Conservation (phyloP, 2,888 invertebrate species). For the Eupithecia centaureata region DNA sequence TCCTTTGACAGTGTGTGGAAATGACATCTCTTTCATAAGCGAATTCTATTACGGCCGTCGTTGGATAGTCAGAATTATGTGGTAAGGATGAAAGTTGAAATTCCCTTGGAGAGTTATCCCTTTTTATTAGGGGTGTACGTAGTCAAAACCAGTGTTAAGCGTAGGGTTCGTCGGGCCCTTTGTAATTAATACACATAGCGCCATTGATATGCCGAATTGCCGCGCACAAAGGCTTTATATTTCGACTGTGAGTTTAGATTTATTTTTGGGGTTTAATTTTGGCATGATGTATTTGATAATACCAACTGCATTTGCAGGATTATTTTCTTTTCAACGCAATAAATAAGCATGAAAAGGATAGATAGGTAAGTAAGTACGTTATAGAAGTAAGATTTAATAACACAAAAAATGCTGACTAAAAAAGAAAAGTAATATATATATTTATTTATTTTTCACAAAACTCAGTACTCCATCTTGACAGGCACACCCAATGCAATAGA, state of each 20-base stretch:
- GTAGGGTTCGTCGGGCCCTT: conserved; percentile 69
- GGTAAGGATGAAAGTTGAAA: conserved; percentile 39
- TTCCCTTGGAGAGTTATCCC: conserved; percentile 35
- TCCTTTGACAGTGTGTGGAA: conserved; percentile 22
- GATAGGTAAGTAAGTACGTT: not conserved
- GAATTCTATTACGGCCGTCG: conserved; percentile 55
- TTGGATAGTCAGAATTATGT: conserved; percentile 50
- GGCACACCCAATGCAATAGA: too few relatives aligned
- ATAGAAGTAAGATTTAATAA: not conserved
- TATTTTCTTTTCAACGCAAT: not conserved
- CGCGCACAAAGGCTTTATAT: conserved; percentile 41
- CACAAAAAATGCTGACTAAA: too few relatives aligned
- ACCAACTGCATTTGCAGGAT: not conserved
- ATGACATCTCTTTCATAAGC: conserved; percentile 62
- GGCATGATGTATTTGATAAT: not conserved
- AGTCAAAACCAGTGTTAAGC: conserved; percentile 69
- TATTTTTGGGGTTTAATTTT: conserved; percentile 19
- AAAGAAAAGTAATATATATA: too few relatives aligned
- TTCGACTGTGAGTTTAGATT: conserved; percentile 19
- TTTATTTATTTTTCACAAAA: too few relatives aligned
- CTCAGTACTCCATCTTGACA: too few relatives aligned
- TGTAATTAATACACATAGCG: conserved; percentile 80
- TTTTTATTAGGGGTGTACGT: conserved; percentile 67
- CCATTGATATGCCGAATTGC: conserved; percentile 78
- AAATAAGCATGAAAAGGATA: not conserved